Conservation (phyloP, 2,113 vertebrate genomes). For the Tapirus terrestris region DNA sequence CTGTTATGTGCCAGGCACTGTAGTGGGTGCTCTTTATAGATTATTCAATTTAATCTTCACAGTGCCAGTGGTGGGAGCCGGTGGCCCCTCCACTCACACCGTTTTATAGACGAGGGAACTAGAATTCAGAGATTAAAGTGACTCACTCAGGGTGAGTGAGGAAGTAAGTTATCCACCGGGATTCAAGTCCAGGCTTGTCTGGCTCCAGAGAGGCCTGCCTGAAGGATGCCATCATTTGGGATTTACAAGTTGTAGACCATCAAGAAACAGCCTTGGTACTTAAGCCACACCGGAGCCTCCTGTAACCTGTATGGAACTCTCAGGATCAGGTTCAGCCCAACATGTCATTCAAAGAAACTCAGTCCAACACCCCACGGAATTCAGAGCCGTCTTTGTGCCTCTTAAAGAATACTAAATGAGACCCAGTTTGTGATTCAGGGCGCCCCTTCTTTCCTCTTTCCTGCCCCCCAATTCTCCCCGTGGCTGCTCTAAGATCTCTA, state of each 20-base stretch:
- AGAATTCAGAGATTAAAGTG: no score
- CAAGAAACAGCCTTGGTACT: neutral
- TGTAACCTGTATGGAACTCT: neutral
- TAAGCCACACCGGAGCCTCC: neutral
- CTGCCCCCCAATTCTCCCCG: rapidly evolving
- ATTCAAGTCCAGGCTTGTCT: neutral
- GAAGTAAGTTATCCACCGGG: no score
- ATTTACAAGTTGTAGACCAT: neutral
- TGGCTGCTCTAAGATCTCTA: neutral
- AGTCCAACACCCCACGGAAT: neutral
- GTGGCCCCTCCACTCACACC: neutral
- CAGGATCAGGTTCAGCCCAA: no score
- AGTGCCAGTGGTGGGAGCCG: neutral
- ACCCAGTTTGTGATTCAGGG: neutral
- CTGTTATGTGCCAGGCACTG: neutral
- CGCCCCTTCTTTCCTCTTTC: neutral
- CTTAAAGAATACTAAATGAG: neutral
- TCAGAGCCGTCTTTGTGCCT: neutral
- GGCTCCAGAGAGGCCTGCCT: neutral
- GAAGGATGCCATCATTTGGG: neutral
- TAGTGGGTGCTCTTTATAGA: no score
- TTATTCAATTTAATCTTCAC: neutral
- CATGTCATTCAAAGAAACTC: neutral
- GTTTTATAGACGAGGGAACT: neutral
- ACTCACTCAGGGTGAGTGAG: no score